phyloP scores from a whole-genome alignment of 2,888 invertebrate species.

The Drosophila diplacantha region DNA sequence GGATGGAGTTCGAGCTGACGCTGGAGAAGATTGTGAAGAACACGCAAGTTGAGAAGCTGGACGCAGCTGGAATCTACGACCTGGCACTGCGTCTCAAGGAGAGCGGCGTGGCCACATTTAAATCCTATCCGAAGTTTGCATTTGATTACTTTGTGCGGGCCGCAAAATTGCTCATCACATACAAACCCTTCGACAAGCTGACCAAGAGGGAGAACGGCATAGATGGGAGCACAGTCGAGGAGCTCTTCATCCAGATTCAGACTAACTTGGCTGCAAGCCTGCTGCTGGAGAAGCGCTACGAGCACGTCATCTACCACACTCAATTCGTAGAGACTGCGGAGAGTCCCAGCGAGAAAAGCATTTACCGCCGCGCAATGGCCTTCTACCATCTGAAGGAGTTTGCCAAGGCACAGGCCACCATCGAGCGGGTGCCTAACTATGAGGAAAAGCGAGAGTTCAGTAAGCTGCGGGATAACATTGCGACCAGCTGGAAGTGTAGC shows the following conservation, averaged over 20 bases:
- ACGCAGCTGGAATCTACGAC: conserved; percentile 75
- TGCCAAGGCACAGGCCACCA: conserved; percentile 82
- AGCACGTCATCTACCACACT: conserved; percentile 83
- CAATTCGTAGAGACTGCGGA: conserved; percentile 76
- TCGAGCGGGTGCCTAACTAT: conserved; percentile 78
- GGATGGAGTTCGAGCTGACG: conserved; percentile 74
- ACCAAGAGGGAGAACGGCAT: conserved; percentile 76
- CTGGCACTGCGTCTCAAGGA: conserved; percentile 78
- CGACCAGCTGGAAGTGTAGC: conserved; percentile 81
- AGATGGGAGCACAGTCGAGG: conserved; percentile 78
- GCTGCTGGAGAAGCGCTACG: conserved; percentile 83
- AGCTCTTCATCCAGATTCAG: conserved; percentile 83
- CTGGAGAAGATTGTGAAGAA: conserved; percentile 75
- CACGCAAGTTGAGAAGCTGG: conserved; percentile 78
- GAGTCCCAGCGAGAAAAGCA: conserved; percentile 78
- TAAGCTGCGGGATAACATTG: conserved; percentile 80
- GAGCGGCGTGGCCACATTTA: conserved; percentile 82
- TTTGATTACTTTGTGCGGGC: conserved; percentile 86
- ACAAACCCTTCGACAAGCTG: conserved; percentile 79
- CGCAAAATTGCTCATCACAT: conserved; percentile 84
- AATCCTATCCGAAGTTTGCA: conserved; percentile 82
- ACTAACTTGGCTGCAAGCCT: conserved; percentile 92
- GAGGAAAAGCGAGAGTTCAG: conserved; percentile 84
- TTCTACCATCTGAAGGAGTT: conserved; percentile 81
- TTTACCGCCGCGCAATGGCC: conserved; percentile 79